Evolutionary conservation across 2,888 invertebrate species (phyloP), one percentile per base, ranked within the genome.

Genomic region (Melanargia galathea): DNA sequence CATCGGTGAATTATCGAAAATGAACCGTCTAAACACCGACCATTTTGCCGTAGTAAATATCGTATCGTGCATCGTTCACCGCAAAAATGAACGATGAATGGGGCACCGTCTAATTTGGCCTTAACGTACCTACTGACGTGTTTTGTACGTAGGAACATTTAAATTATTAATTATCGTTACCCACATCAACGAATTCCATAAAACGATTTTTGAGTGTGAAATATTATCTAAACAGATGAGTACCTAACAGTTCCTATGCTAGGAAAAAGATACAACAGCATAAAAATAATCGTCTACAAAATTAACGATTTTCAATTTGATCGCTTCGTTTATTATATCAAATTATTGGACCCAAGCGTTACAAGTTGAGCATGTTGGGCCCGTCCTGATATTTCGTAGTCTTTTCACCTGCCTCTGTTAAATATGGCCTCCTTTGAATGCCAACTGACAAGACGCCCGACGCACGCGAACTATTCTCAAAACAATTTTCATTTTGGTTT

Each of bases 361-460:
- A 60, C 66, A 63, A 64, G 18, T 59, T 52, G 22, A 56, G 35
- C 58, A 65, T 63, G 68, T 71, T 70, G 68, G 70, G 64, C 69
- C 59, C 60, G 67, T 69, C 66, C 66, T 68, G 71, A 69, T 71
- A 76, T 70, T 71, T 70, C 55, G 62, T 66, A 11, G 45, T 38
- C 43, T 62, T 62, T 66, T 73, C 74, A 75, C 73, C 76, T 76
- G 74, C 70, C 72, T 68, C 75, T 67, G 66, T 71, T 73, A 74
- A 63, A 67, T 60, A 66, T 54, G 66, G 60, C 55, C n/a, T 61
- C 65, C 64, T 67, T 70, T 73, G 70, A 58, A 70, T 64, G 68
- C 69, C 70, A 69, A 71, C 72, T 68, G 66, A 71, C 67, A 66
- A 60, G 54, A 30, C 18, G 16, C 26, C 61, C 11, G 6, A 20